These are phyloP conservation scores for Aphelenchoides avenae DNA, from an alignment of 1,140 invertebrate genomes.

Conservation along the genomic window DNA sequence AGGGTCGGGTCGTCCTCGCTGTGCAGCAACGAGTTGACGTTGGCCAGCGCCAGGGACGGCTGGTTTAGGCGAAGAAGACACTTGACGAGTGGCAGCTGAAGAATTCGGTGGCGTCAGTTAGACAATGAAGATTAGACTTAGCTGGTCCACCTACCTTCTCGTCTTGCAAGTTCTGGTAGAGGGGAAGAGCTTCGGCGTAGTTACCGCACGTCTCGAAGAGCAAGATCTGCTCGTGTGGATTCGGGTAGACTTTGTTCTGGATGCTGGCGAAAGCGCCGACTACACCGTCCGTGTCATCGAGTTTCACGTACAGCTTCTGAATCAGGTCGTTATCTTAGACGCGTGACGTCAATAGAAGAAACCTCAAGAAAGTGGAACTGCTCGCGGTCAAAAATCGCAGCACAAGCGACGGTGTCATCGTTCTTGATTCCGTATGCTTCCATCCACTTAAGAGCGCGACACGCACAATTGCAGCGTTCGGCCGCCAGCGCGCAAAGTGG, in stretches of 20 bases:
- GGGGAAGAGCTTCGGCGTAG: conserved; percentile 6
- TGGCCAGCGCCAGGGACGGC: background rate
- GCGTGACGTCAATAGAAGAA: background rate
- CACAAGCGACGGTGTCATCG: background rate
- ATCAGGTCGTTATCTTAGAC: background rate
- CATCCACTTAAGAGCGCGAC: conserved; percentile 13
- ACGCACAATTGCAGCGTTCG: conserved; percentile 11
- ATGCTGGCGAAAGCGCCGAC: conserved; percentile 11
- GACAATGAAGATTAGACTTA: background rate
- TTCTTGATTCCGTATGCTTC: conserved; percentile 10
- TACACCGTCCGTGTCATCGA: conserved; percentile 2
- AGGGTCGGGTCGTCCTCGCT: background rate
- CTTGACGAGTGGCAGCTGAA: conserved; percentile 5
- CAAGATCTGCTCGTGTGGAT: background rate
- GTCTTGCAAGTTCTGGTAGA: background rate
- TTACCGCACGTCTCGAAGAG: conserved; percentile 4
- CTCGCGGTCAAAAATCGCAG: conserved; percentile 7
- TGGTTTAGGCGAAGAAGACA: conserved; percentile 6
- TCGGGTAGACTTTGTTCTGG: conserved; percentile 4
- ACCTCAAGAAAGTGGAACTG: conserved; percentile 15
- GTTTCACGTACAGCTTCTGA: background rate
- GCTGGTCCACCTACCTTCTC: conserved; percentile 7
- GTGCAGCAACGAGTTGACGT: background rate
- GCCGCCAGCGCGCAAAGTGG: conserved; percentile 14
- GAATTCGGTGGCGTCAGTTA: no score